phyloP scores from a whole-genome alignment of 1,140 invertebrate genomes.

The Papilio glaucus region DNA sequence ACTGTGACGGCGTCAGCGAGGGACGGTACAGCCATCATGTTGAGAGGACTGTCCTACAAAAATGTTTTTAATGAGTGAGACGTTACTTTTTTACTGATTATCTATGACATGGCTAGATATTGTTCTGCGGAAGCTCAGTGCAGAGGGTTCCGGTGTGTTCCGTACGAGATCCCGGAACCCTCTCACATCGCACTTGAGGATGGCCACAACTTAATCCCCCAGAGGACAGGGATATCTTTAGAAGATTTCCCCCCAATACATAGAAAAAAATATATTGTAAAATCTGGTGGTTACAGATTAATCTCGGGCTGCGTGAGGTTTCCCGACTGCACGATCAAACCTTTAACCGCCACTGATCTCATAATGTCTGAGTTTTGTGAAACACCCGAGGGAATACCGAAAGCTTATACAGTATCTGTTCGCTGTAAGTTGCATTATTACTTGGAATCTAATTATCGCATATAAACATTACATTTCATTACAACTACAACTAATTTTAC shows the following conservation, averaged over 20 bases:
- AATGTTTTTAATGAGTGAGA: slow-evolving; percentile 78
- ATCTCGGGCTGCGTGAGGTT: slow-evolving; percentile 63
- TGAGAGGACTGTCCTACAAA: slow-evolving; percentile 67
- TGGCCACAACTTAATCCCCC: no score
- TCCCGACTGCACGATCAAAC: slow-evolving; percentile 54
- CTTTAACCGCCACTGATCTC: slow-evolving; percentile 60
- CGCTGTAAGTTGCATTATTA: slow-evolving; percentile 56
- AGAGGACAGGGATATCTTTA: no score
- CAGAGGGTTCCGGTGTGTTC: no score
- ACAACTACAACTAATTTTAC: no score
- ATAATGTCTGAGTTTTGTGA: slow-evolving; percentile 68
- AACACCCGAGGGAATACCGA: slow-evolving; percentile 55
- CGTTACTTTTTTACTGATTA: no score
- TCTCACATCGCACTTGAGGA: no score
- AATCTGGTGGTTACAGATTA: slow-evolving; percentile 51
- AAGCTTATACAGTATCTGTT: slow-evolving; percentile 63
- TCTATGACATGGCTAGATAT: no score
- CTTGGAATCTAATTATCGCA: no score
- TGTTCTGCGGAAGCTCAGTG: neutral
- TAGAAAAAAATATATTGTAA: neutral
- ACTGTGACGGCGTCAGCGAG: slow-evolving; percentile 60
- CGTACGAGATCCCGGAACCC: no score
- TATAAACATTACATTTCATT: no score
- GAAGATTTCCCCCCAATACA: no score
- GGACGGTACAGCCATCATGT: slow-evolving; percentile 75